Base-by-base conservation (phyloP, 2,113 vertebrate genomes). In the Climacteris rufus region DNA sequence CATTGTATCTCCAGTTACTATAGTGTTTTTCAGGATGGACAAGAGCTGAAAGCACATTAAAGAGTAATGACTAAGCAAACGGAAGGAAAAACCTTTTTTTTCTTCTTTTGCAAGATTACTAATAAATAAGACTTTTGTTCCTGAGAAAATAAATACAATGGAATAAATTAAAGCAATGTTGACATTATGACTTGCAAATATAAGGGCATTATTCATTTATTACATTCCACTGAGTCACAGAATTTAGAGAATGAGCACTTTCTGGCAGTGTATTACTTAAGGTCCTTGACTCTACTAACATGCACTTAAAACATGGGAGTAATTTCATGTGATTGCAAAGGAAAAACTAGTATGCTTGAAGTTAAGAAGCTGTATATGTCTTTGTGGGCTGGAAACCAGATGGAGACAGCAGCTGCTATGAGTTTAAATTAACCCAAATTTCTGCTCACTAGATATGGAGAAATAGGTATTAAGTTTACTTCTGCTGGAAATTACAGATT, bases 191-290 rank as follows among this genome's bases (percentile, higher is more conserved):
- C 75, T 83, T 49, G 79, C 87, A 86, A 92, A 92, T 45, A n/a
- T 76, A 95, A 96, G 56, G 81, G 77, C 65, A 54, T 80, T 64
- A 60, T 70, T 80, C 66, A 87, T 90, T 90, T 80, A 90, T 87
- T 70, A 80, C 49, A 89, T 53, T 28, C 37, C 25, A 56, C 35
- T 80, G 65, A 83, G 64, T 63, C 79, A 93, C 28, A 90, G 56
- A 90, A 89, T 88, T 56, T 53, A 49, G 40, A 79, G 82, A 86
- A 83, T 3, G 2, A 53, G 30, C 45, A n/a, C 31, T 39, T 1
- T 82, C 64, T 86, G 44, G 57, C 19, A 70, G 21, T 25, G 28
- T 56, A 53, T 44, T 75, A 53, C 71, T 66, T 88, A 64, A 66
- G 28, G 72, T 47, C 69, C 63, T 93, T 68, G 64, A 75, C 83